Conservation (phyloP, 2,888 invertebrate species). For the Anoplius nigerrimus region DNA sequence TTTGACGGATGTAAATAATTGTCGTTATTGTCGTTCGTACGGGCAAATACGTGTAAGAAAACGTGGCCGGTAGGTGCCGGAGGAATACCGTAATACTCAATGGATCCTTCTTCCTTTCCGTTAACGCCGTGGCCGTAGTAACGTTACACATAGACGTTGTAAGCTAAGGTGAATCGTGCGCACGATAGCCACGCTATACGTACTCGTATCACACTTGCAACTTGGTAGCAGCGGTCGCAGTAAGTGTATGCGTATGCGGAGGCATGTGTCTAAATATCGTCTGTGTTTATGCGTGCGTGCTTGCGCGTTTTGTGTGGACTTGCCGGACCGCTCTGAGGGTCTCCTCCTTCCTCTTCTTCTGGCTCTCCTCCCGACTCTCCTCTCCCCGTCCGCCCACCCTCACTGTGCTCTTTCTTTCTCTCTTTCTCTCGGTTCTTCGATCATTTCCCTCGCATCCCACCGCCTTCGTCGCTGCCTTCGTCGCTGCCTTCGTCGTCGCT, state of each 20-base stretch:
- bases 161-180: not conserved
- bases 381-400: no score
- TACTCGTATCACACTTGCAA: conserved; percentile 7
- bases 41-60: conserved; percentile 34
- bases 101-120: conserved; percentile 45
- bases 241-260: conserved; percentile 5
- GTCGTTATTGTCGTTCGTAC: not conserved
- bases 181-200: conserved; percentile 21
- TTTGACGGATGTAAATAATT: conserved; percentile 22
- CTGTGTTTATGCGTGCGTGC: conserved; percentile 18
- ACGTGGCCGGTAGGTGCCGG: conserved; percentile 33
- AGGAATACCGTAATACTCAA: conserved; percentile 55
- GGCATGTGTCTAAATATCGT: conserved; percentile 3
- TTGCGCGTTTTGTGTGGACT: conserved; percentile 45
- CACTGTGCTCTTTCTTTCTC: no score
- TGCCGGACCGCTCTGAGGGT: conserved; percentile 54
- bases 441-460: no score
- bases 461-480: no score
- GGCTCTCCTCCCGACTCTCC: conserved; percentile 28
- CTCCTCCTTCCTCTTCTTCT: no score
- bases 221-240: conserved; percentile 13
- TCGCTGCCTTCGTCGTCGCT: not conserved
- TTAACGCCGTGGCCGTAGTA: conserved; percentile 12
- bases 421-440: no score
- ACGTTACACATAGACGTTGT: not conserved